These are phyloP conservation scores for Hydrotaea cyrtoneurina DNA, from an alignment of 2,888 invertebrate genomes.

Conservation along the genomic window DNA sequence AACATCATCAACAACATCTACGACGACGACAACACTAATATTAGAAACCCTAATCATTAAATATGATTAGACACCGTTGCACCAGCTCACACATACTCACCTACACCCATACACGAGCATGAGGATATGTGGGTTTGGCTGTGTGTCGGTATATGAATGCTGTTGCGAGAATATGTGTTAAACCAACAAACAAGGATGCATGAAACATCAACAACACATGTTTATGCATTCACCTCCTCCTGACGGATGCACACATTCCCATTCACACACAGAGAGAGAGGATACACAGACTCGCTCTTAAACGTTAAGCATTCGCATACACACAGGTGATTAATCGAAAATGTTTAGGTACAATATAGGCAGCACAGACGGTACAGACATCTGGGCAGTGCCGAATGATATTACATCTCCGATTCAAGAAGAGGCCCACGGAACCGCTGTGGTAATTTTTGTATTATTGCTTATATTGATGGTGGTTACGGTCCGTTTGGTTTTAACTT, in stretches of 20 bases:
- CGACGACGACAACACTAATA: constrained; percentile 52
- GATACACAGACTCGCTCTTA: neutral
- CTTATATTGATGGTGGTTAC: too few relatives aligned
- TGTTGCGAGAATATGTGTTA: constrained; percentile 41
- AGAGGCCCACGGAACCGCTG: too few relatives aligned
- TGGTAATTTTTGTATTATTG: too few relatives aligned
- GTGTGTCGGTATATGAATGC: neutral
- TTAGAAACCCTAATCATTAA: constrained; percentile 67
- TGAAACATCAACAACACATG: constrained; percentile 67
- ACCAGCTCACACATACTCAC: neutral
- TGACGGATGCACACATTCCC: constrained; percentile 37
- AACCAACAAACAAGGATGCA: constrained; percentile 64
- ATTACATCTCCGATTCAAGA: too few relatives aligned
- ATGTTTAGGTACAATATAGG: neutral
- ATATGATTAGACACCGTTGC: constrained; percentile 62
- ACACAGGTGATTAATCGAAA: neutral
- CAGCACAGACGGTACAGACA: too few relatives aligned
- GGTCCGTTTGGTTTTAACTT: too few relatives aligned
- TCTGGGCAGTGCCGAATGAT: too few relatives aligned
- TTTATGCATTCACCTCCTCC: constrained; percentile 64
- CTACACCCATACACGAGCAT: neutral
- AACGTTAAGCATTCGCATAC: constrained; percentile 11
- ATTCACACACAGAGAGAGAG: neutral
- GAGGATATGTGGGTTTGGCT: neutral
- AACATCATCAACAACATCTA: constrained; percentile 29